These are phyloP conservation scores for Ceratosolen fusciceps DNA, from an alignment of 1,140 invertebrate species.

Conservation along the genomic window DNA sequence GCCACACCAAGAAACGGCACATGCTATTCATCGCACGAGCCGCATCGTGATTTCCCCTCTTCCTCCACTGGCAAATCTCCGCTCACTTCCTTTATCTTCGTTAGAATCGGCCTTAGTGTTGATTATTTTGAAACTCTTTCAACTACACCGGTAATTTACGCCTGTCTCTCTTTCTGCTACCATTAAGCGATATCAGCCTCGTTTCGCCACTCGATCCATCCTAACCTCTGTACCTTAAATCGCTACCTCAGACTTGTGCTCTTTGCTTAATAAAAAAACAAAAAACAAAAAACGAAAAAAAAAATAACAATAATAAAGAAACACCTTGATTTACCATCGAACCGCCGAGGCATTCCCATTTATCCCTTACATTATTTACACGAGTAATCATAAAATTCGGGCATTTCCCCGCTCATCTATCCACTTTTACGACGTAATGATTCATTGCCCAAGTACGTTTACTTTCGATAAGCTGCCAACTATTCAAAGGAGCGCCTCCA, in stretches of 20 bases:
- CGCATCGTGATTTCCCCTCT: conserved; percentile 28
- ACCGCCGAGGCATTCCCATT: too few relatives aligned
- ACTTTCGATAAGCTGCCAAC: too few relatives aligned
- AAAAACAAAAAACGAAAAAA: too few relatives aligned
- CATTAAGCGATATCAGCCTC: neutral
- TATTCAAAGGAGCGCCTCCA: too few relatives aligned
- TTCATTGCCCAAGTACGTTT: too few relatives aligned
- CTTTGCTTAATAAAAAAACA: neutral
- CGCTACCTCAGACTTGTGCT: neutral
- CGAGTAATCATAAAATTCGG: too few relatives aligned
- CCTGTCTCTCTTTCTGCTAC: neutral
- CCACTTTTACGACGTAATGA: too few relatives aligned
- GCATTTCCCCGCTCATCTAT: too few relatives aligned
- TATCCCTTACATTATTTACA: too few relatives aligned
- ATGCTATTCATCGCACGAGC: conserved; percentile 22
- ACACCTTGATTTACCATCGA: too few relatives aligned
- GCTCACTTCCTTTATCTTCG: neutral
- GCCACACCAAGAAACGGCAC: conserved; percentile 38
- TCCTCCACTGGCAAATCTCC: neutral
- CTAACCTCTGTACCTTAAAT: neutral
- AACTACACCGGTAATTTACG: neutral
- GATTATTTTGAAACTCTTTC: neutral
- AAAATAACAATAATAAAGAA: too few relatives aligned
- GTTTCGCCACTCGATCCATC: neutral
- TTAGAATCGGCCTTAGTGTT: neutral